These are phyloP conservation scores for Limnephilus auricula DNA, from an alignment of 2,888 invertebrate genomes.

Conservation along the genomic window DNA sequence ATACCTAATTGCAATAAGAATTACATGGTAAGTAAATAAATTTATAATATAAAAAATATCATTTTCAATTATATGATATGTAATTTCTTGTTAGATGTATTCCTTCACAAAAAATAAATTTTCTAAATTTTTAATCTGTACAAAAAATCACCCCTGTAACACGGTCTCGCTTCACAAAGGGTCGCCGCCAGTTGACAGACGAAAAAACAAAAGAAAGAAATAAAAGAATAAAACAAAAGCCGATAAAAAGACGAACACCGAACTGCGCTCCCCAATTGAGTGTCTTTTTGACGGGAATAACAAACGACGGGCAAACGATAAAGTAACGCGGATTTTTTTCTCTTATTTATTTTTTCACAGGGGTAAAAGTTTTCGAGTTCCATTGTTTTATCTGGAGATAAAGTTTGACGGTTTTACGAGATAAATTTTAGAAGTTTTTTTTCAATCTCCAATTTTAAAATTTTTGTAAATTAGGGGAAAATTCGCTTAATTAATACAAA, in stretches of 20 bases:
- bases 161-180: constrained; percentile 3
- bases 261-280: constrained; percentile 16
- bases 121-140: too few relatives aligned
- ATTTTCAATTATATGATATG: too few relatives aligned
- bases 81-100: too few relatives aligned
- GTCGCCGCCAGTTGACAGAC: constrained; percentile 35
- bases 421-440: not conserved
- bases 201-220: constrained; percentile 40
- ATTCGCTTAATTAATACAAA: too few relatives aligned
- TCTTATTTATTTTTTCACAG: constrained; percentile 1
- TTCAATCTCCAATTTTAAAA: not conserved
- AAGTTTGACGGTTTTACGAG: not conserved
- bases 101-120: too few relatives aligned
- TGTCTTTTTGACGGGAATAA: constrained; percentile 22
- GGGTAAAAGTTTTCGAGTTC: not conserved
- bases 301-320: not conserved
- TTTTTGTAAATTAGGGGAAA: too few relatives aligned
- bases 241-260: constrained; percentile 7
- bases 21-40: too few relatives aligned
- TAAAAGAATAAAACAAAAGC: constrained; percentile 24
- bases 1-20: too few relatives aligned
- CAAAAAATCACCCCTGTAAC: constrained; percentile 5
- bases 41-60: too few relatives aligned
- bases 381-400: not conserved
- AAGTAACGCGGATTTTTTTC: not conserved